Evolutionary conservation across 2,113 vertebrate species (phyloP).

Genomic region (Micronycteris hirsuta): DNA sequence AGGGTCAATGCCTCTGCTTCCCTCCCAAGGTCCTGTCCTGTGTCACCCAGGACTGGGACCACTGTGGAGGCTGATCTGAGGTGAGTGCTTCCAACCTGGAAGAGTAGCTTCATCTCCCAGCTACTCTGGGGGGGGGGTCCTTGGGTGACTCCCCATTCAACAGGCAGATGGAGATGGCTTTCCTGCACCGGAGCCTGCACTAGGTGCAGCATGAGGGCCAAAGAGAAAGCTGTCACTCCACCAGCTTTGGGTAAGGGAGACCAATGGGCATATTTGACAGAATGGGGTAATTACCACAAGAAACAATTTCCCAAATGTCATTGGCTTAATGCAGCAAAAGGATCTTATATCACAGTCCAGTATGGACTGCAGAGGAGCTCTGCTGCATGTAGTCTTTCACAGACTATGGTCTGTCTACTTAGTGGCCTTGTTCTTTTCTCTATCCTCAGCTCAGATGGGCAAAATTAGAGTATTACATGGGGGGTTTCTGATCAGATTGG

Average conservation of each 20-base stretch:
- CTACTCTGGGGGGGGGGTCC: not conserved
- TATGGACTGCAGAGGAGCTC: not conserved
- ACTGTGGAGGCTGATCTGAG: not conserved
- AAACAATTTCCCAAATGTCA: not conserved
- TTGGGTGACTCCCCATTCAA: not conserved
- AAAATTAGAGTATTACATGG: fast-evolving
- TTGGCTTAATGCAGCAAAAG: not conserved
- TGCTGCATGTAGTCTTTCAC: not conserved
- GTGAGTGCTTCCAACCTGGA: not conserved
- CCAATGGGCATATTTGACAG: fast-evolving
- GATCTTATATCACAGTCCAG: fast-evolving
- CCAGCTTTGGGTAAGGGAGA: not conserved
- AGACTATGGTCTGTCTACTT: fast-evolving
- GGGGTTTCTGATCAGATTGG: not conserved
- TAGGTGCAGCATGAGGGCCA: not conserved
- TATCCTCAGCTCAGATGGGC: not conserved
- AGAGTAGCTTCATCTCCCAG: not conserved
- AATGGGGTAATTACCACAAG: not conserved
- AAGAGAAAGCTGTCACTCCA: not conserved
- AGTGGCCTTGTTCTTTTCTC: not conserved
- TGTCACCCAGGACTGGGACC: not conserved
- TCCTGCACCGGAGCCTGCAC: not conserved
- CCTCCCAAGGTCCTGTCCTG: not conserved
- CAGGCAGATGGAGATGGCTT: not conserved
- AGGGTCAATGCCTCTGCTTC: not conserved